These are phyloP conservation scores for Cydia splendana DNA, from an alignment of 1,140 invertebrate species.

Conservation along the genomic window DNA sequence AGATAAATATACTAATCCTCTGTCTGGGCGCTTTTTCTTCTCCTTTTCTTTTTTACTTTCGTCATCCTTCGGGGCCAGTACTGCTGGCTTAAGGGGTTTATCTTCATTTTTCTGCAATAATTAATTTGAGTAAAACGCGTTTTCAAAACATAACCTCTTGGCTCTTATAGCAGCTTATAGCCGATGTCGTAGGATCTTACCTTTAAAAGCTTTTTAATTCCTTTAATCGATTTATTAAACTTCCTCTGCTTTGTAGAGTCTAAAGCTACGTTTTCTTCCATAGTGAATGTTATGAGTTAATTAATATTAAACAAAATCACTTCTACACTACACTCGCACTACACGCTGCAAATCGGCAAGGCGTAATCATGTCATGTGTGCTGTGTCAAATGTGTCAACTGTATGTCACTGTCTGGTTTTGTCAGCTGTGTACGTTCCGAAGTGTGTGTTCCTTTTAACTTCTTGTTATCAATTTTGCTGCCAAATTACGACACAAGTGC, in stretches of 20 bases:
- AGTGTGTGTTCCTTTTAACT: no score
- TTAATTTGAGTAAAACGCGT: conserved; percentile 19
- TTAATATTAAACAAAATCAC: conserved; percentile 1
- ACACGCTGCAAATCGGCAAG: neutral
- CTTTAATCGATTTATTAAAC: conserved; percentile 73
- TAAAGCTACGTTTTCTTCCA: conserved; percentile 77
- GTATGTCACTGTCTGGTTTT: neutral
- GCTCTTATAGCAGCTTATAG: no score
- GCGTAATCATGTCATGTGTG: neutral
- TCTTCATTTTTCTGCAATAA: conserved; percentile 49
- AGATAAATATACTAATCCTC: conserved; percentile 89
- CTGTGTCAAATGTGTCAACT: neutral
- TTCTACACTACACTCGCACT: neutral
- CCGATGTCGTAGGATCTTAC: conserved; percentile 42
- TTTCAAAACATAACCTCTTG: conserved; percentile 46
- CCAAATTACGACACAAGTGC: no score
- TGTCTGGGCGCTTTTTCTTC: conserved; percentile 50
- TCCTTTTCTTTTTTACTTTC: conserved; percentile 35
- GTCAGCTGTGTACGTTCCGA: no score
- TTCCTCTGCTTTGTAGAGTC: conserved; percentile 69
- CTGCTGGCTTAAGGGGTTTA: conserved; percentile 35
- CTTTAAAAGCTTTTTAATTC: conserved; percentile 73
- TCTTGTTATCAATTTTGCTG: no score
- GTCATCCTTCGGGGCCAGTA: conserved; percentile 25
- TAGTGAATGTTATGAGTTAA: conserved; percentile 39